phyloP scores from a whole-genome alignment of 2,797 vertebrate species.

The Discoglossus pictus region DNA sequence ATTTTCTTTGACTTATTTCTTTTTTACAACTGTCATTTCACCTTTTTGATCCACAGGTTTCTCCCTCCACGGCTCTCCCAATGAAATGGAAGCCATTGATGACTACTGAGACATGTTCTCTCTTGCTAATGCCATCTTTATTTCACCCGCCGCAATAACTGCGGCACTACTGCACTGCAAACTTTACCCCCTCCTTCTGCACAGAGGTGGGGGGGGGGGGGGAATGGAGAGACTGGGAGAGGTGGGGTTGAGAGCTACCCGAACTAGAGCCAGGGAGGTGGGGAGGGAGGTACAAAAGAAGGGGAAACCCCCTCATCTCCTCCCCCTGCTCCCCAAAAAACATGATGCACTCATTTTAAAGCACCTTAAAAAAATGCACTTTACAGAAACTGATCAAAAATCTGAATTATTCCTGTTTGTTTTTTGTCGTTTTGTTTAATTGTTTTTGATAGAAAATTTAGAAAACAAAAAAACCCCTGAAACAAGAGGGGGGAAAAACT shows the following conservation, averaged over 20 bases:
- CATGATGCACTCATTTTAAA: conserved; percentile 46
- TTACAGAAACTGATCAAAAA: conserved; percentile 50
- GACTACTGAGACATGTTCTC: conserved; percentile 43
- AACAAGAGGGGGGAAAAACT: conserved; percentile 24
- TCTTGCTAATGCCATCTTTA: conserved; percentile 40
- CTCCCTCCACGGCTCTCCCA: conserved; percentile 40
- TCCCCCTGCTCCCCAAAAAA: conserved; percentile 28
- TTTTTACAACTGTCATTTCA: too few relatives aligned
- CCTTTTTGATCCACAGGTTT: conserved; percentile 13
- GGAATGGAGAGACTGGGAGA: conserved; percentile 29
- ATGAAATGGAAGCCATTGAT: conserved; percentile 47
- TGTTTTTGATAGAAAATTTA: background rate
- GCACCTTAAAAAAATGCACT: conserved; percentile 46
- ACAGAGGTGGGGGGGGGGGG: conserved; percentile 19
- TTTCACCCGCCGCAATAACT: conserved; percentile 18
- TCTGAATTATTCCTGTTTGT: conserved; percentile 25
- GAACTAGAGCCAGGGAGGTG: conserved; percentile 43
- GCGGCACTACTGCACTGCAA: conserved; percentile 42
- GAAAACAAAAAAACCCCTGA: conserved; percentile 17
- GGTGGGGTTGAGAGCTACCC: conserved; percentile 27
- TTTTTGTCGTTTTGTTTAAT: conserved; percentile 16
- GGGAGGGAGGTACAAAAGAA: conserved; percentile 4
- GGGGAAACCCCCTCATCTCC: background rate
- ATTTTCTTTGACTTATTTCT: too few relatives aligned
- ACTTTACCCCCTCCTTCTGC: conserved; percentile 30